These are phyloP conservation scores for Elephantulus edwardii DNA, from an alignment of 2,113 vertebrate genomes.

Conservation along the genomic window DNA sequence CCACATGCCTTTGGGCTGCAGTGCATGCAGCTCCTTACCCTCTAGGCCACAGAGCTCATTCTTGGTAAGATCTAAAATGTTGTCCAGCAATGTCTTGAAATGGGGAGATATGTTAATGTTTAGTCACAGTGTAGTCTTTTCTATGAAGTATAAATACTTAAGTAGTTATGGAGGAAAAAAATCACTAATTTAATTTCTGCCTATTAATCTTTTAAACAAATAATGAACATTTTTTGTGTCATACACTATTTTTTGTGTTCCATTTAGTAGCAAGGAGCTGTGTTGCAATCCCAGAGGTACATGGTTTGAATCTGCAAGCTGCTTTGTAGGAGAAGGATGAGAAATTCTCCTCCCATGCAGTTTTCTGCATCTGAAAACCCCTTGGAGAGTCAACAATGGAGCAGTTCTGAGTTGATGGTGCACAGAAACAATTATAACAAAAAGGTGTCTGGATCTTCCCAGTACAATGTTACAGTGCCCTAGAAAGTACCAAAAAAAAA, in stretches of 20 bases:
- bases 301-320: no score
- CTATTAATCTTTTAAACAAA: not conserved
- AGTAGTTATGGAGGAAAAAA: not conserved
- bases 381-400: no score
- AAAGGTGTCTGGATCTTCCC: not conserved
- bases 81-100: not conserved
- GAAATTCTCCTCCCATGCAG: no score
- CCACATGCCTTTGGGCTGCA: no score
- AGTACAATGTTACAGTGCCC: not conserved
- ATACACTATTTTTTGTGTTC: not conserved
- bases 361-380: no score
- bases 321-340: no score
- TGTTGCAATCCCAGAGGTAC: no score
- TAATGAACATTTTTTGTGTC: not conserved
- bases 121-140: not conserved
- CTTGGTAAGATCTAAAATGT: not conserved
- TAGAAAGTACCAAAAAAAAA: not conserved
- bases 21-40: no score
- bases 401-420: no score
- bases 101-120: not conserved
- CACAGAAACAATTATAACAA: no score
- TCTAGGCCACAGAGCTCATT: not conserved
- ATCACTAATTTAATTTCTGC: not conserved
- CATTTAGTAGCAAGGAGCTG: no score
- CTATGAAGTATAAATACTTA: not conserved